Base-by-base conservation (phyloP, 2,888 invertebrate species). In the Philereme transversata region DNA sequence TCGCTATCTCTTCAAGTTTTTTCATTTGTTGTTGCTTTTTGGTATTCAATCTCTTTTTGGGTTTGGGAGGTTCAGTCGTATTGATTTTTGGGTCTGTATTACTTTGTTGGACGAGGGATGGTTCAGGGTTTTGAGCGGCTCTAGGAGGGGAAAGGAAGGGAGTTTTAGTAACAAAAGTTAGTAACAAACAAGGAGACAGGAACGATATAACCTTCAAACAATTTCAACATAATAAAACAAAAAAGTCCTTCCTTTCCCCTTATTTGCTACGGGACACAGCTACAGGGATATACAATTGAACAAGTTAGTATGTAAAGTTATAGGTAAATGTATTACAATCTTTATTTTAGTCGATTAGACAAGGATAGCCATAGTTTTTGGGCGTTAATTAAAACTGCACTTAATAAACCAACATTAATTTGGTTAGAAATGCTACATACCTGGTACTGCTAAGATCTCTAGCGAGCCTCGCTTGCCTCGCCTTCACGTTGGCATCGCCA, bases 161-260 rank as follows among this genome's bases (percentile, higher is more conserved):
- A 70, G 74, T 79, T 76, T 74, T 62, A 73, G 68, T 73, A 56
- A 55, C 65, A 62, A 51, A 60, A 51, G 64, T 61, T 70, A 54
- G 71, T 65, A 72, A 83, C 90, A 92, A 92, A 92, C 86, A 91
- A 92, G 92, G 91, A 91, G 91, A 84, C 83, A 90, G 91, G 92
- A 92, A 84, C 73, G 72, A 70, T 65, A 64, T 62, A 67, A 64
- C 62, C 52, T 65, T 58, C 53, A 53, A 67, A 62, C 54, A 49
- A 55, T 51, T 47, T 44, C 56, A 66, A 62, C 47, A 65, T 70
- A 69, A 57, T 51, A 62, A 66, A 64, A 64, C 60, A 70, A 69
- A 65, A 66, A 67, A 70, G 67, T 71, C 82, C 90, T 90, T 91
- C 91, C 91, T 91, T 91, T 90, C 91, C 92, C 92, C 91, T 92